Percentiles rank a stretch among this genome's conserved stretches.
Evolutionary conservation across 1,140 invertebrate genomes (phyloP).

Genomic region (Yoshiicerus persimilis): DNA sequence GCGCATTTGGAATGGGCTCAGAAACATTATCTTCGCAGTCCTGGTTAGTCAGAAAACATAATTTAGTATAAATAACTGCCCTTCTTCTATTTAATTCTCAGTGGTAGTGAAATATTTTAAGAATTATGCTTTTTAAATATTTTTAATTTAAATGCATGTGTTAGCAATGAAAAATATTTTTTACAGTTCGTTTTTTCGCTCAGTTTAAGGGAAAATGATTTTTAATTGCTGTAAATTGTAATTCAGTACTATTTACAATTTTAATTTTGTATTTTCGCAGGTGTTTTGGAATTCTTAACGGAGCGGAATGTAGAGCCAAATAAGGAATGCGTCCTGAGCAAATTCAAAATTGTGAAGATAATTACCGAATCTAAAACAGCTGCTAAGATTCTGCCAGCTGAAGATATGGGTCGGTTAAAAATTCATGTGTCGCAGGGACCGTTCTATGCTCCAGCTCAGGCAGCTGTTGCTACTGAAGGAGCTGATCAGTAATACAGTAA

Average conservation of each 20-base stretch:
- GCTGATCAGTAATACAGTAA: conserved; percentile 3
- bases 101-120: too few relatives aligned
- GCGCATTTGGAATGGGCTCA: conserved; percentile 48
- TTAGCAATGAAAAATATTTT: too few relatives aligned
- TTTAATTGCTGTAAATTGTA: too few relatives aligned
- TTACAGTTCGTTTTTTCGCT: too few relatives aligned
- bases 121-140: too few relatives aligned
- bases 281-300: conserved; percentile 44
- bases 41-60: too few relatives aligned
- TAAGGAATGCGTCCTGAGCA: conserved; percentile 43
- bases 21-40: conserved; percentile 40
- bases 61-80: too few relatives aligned
- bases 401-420: conserved; percentile 38
- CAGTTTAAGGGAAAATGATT: too few relatives aligned
- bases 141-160: too few relatives aligned
- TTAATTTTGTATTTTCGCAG: conserved; percentile 19
- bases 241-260: neutral
- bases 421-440: conserved; percentile 44
- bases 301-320: conserved; percentile 41
- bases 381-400: conserved; percentile 31
- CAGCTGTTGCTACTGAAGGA: conserved; percentile 39
- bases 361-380: conserved; percentile 41
- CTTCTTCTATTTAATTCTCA: too few relatives aligned
- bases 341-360: conserved; percentile 45
- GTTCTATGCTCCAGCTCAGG: conserved; percentile 31